A percentile compares a stretch with the other conserved stretches of the same genome.
These are phyloP conservation scores for Amazona guildingii DNA, from an alignment of 2,113 vertebrate genomes.

Conservation along the genomic window DNA sequence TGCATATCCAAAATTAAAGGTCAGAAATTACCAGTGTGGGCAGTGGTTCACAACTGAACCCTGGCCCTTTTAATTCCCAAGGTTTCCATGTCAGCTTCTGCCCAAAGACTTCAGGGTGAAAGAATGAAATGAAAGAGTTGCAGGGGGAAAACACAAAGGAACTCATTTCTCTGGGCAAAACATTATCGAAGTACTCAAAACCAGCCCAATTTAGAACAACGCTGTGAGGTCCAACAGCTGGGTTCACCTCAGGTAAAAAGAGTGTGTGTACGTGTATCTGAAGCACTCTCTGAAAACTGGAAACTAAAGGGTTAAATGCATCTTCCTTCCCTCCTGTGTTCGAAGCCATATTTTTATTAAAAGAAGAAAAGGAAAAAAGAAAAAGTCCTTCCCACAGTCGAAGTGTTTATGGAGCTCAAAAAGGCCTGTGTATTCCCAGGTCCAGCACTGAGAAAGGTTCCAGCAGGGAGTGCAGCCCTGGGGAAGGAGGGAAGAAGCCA, in stretches of 20 bases:
- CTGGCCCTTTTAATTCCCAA: neutral
- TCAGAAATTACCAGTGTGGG: neutral
- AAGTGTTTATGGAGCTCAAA: neutral
- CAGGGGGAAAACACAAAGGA: neutral
- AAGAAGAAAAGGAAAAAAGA: neutral
- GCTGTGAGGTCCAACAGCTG: neutral
- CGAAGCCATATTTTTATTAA: neutral
- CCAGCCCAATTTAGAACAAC: neutral
- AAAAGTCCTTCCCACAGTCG: too few species aligned
- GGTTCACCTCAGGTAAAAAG: neutral
- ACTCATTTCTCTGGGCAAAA: neutral
- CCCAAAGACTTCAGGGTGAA: neutral
- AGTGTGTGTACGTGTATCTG: accelerated
- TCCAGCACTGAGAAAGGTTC: neutral
- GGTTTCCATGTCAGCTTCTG: neutral
- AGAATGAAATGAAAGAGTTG: neutral
- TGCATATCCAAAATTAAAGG: neutral
- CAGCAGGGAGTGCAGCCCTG: accelerated
- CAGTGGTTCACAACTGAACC: neutral
- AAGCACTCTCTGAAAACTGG: neutral
- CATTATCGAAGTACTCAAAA: neutral
- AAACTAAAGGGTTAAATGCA: neutral
- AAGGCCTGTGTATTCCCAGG: accelerated
- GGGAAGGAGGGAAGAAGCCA: neutral
- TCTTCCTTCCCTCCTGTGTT: neutral